phyloP scores from a whole-genome alignment of 1,140 invertebrate genomes.

The Mactra quadrangularis region DNA sequence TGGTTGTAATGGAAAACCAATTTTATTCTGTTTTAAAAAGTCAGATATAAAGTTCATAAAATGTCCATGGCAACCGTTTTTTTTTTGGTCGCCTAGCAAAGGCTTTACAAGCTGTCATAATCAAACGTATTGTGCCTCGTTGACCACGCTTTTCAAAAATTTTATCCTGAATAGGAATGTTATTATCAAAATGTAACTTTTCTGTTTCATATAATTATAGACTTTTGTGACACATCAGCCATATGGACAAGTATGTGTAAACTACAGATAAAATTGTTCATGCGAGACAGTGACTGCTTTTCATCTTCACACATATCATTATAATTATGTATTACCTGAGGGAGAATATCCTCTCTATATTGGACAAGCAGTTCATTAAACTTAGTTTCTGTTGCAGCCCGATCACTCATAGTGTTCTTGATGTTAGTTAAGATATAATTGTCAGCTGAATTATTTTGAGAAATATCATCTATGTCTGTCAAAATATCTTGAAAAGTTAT shows the following conservation, averaged over 20 bases:
- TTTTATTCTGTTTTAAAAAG: conserved; percentile 23
- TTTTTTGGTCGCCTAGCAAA: conserved; percentile 54
- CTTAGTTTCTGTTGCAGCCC: no score
- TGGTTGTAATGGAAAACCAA: conserved; percentile 17
- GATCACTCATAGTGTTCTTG: no score
- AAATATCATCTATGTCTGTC: no score
- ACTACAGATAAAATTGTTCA: conserved; percentile 58
- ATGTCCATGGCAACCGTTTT: conserved; percentile 51
- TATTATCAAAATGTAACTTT: conserved; percentile 10
- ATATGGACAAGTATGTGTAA: no score
- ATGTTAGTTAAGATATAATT: no score
- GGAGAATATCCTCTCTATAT: no score
- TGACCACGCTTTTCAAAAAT: conserved; percentile 9
- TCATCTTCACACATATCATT: background rate
- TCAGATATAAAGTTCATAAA: conserved; percentile 27
- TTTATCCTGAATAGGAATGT: background rate
- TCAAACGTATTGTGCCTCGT: conserved; percentile 33
- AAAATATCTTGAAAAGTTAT: no score
- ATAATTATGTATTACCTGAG: conserved; percentile 6
- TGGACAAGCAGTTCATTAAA: no score
- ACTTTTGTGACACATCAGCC: conserved; percentile 49
- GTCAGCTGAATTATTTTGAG: no score
- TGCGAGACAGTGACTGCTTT: background rate
- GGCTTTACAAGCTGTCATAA: no score
- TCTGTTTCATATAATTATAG: conserved; percentile 41